Evolutionary conservation across 2,888 invertebrate genomes (phyloP).

Genomic region (Cephus rjabovi): DNA sequence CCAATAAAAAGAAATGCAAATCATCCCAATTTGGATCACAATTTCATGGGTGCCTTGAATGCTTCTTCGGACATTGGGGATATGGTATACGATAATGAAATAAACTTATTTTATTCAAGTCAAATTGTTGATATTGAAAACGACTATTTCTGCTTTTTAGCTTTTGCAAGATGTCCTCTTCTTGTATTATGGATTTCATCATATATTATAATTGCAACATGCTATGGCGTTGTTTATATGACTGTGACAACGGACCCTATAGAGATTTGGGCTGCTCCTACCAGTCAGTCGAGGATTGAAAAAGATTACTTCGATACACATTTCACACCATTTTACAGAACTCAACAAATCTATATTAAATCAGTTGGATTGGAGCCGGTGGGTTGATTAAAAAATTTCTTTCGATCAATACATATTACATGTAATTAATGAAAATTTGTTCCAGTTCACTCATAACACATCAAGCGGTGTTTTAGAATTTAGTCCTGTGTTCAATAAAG

Average conservation of each 20-base stretch:
- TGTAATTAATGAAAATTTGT: not conserved
- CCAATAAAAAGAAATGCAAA: too few species aligned
- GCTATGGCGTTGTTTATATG: constrained; percentile 77
- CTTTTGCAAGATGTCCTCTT: constrained; percentile 77
- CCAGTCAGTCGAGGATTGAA: constrained; percentile 83
- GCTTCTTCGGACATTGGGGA: constrained; percentile 67
- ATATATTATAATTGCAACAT: constrained; percentile 73
- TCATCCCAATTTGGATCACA: too few species aligned
- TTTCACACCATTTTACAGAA: constrained; percentile 91
- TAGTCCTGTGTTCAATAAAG: constrained; percentile 84
- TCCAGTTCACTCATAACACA: constrained; percentile 60
- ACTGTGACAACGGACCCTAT: constrained; percentile 88
- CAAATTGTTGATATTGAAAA: not conserved
- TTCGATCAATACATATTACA: not conserved
- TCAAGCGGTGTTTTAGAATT: constrained; percentile 68
- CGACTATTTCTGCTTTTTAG: constrained; percentile 49
- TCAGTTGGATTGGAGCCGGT: constrained; percentile 71
- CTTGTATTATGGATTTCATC: constrained; percentile 74
- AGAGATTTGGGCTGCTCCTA: constrained; percentile 91
- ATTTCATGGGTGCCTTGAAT: constrained; percentile 56
- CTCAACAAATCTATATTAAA: constrained; percentile 89
- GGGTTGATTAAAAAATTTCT: constrained; percentile 38
- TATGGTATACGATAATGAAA: constrained; percentile 52
- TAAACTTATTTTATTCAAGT: not conserved
- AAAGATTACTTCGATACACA: constrained; percentile 88